Evolutionary conservation across 2,888 invertebrate species (phyloP).

Genomic region (Dione juno): DNA sequence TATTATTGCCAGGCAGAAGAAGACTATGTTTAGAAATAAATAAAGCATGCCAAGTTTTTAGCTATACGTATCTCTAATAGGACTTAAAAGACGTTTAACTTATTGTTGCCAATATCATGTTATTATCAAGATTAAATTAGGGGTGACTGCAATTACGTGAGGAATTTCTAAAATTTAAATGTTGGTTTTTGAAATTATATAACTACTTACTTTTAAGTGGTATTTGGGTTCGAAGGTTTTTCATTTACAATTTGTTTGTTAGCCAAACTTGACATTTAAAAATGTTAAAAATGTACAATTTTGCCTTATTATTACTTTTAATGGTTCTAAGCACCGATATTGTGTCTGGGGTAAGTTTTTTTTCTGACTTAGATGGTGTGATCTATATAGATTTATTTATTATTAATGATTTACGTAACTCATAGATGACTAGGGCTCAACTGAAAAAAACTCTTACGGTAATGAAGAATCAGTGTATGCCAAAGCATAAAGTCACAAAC

Average conservation of each 20-base stretch:
- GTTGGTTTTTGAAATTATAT: constrained; percentile 13
- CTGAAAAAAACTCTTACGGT: constrained; percentile 85
- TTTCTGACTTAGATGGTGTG: not conserved
- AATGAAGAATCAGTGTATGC: constrained; percentile 86
- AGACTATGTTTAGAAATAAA: too few species aligned
- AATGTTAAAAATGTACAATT: constrained; percentile 15
- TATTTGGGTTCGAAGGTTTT: not conserved
- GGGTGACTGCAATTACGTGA: not conserved
- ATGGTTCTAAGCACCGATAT: not conserved
- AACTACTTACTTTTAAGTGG: not conserved
- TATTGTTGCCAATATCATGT: constrained; percentile 14
- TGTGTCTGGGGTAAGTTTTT: constrained; percentile 30
- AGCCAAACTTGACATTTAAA: not conserved
- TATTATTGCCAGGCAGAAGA: too few species aligned
- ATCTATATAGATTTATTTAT: not conserved
- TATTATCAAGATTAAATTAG: not conserved
- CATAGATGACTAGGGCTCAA: constrained; percentile 82
- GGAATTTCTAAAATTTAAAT: not conserved
- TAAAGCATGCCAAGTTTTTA: too few species aligned
- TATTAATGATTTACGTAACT: not conserved
- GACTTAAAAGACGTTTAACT: not conserved
- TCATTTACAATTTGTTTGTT: not conserved
- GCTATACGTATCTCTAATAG: not conserved
- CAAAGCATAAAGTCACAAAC: constrained; percentile 84
- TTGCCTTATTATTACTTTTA: not conserved